Evolutionary conservation across 2,113 vertebrate genomes (phyloP), one percentile per base, ranked within the genome.

Genomic region (Albula goreensis): DNA sequence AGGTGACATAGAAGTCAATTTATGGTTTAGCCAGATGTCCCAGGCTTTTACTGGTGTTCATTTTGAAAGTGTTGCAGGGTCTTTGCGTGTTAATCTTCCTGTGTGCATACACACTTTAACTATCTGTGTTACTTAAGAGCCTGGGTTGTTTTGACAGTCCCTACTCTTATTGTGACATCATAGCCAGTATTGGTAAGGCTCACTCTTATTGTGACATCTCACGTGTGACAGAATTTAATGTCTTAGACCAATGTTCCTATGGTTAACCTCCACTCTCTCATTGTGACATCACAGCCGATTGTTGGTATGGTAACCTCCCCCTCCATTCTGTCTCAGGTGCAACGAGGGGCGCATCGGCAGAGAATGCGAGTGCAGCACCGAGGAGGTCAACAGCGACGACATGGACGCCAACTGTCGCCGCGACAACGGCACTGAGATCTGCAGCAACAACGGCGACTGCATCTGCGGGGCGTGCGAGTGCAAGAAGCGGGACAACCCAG

Each of bases 401-500:
- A 95, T 99, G 96, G 98, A 99, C 10, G 97, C 97, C 51, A 98
- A 98, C 94, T 99, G 98, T 91, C 94, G 97, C 80, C 97, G 96
- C 53, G 97, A 97, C 89, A 99, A 99, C 88, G 96, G 97, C 22
- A 98, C 98, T 0, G 97, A 98, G 77, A 99, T 99, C 91, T 99
- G 98, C 81, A 99, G 97, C 89, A 99, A 98, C 94, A 98, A 98
- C 1, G 98, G 98, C 0, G 98, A 99, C 83, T 99, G 98, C 50
- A 96, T 99, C 85, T 99, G 98, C 74, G 98, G 98, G 22, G 98
- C 98, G 5, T 99, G 98, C 0, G 97, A 99, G 5, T 99, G 98
- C 89, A 97, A 97, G 92, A 99, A 98, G 89, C 94, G 98, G 52
- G 98, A 97, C 2, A 98, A 97, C 80, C 96, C 96, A 1, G 95